Percentiles rank a stretch among this genome's conserved stretches.
Evolutionary conservation across 2,113 vertebrate genomes (phyloP).

Genomic region (Elachura formosa): DNA sequence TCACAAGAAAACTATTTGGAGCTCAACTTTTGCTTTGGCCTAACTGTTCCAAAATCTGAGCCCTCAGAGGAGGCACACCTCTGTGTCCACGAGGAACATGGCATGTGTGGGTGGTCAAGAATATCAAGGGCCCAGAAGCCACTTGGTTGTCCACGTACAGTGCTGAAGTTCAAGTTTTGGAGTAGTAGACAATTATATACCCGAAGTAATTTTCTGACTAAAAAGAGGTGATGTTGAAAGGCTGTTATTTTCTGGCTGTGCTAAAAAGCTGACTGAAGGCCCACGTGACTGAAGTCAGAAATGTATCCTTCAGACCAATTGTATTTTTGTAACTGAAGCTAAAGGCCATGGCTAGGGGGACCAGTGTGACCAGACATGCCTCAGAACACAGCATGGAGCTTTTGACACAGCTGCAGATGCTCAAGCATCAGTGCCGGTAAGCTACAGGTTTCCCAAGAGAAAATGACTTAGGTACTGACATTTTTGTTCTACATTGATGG

Average conservation of each 20-base stretch:
- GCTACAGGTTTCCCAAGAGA: background rate
- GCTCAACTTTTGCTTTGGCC: background rate
- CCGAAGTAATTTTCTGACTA: background rate
- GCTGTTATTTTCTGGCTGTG: background rate
- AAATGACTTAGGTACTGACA: background rate
- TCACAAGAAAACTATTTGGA: background rate
- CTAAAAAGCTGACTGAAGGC: background rate
- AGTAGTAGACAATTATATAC: background rate
- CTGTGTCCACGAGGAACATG: background rate
- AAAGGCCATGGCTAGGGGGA: background rate
- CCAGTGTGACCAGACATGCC: background rate
- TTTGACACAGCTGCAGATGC: background rate
- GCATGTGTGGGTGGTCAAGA: no score
- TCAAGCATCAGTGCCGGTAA: background rate
- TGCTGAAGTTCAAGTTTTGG: background rate
- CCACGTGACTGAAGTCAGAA: background rate
- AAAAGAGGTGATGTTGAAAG: background rate
- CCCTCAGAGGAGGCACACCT: background rate
- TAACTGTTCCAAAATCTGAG: background rate
- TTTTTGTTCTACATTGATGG: background rate
- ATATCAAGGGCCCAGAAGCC: background rate
- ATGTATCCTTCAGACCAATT: background rate
- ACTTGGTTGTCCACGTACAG: background rate
- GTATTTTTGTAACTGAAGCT: background rate
- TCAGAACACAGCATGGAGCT: background rate